These are phyloP conservation scores for Drosophila nigricruria DNA, from an alignment of 2,888 invertebrate genomes.

Conservation along the genomic window DNA sequence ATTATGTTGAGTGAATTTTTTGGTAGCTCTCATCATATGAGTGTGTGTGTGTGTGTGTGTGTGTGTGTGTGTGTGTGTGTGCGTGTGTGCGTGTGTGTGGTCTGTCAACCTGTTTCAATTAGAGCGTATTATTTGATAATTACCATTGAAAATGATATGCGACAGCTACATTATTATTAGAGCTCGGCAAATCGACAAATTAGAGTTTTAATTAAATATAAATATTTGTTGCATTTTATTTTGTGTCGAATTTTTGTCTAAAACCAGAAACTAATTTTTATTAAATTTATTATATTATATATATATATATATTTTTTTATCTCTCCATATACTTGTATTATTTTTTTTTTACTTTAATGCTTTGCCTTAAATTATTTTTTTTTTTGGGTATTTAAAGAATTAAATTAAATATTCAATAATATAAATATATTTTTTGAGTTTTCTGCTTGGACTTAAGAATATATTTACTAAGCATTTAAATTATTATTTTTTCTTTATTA, in stretches of 20 bases:
- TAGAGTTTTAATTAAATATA: slow-evolving; percentile 10
- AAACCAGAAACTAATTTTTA: neutral
- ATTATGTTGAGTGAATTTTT: slow-evolving; percentile 1
- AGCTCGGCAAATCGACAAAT: slow-evolving; percentile 3
- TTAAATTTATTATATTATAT: neutral
- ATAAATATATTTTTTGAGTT: too few species aligned
- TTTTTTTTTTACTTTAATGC: too few species aligned
- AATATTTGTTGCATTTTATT: neutral
- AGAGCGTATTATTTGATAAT: slow-evolving; percentile 27
- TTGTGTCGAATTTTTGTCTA: neutral
- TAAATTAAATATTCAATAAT: too few species aligned
- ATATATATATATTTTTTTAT: slow-evolving; percentile 1
- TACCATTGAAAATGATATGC: slow-evolving; percentile 15
- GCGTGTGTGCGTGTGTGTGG: neutral
- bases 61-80: neutral
- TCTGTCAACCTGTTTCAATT: slow-evolving; percentile 15
- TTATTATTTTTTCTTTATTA: too few species aligned
- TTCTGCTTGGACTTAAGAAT: too few species aligned
- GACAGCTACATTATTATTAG: slow-evolving; percentile 13
- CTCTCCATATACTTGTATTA: too few species aligned
- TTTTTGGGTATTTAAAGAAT: too few species aligned
- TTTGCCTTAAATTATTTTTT: too few species aligned
- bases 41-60: too few species aligned
- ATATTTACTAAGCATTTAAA: too few species aligned
- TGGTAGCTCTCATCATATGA: neutral